Conservation (phyloP, 2,888 invertebrate genomes). For the Asteroscopus sphinx region DNA sequence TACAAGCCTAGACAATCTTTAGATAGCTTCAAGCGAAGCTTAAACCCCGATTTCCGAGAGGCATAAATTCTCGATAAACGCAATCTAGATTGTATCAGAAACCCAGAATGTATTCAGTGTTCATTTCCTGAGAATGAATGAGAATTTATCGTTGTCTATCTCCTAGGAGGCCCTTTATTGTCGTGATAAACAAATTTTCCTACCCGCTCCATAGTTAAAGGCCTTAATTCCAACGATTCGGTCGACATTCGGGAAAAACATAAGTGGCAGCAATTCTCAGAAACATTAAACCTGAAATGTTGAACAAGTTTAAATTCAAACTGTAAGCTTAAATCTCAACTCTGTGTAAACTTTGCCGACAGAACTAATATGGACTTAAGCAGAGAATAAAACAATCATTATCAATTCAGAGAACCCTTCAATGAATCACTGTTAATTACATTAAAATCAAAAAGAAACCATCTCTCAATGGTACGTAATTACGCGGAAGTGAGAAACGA, state of each 20-base stretch:
- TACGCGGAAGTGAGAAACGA: slow-evolving; percentile 43
- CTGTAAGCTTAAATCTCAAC: slow-evolving; percentile 13
- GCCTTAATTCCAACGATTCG: slow-evolving; percentile 13
- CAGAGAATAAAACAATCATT: slow-evolving; percentile 31
- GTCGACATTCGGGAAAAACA: slow-evolving; percentile 14
- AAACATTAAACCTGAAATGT: slow-evolving; percentile 6
- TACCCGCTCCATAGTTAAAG: slow-evolving; percentile 31
- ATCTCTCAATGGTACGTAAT: slow-evolving; percentile 48
- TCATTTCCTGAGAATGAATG: slow-evolving; percentile 47
- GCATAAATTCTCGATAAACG: slow-evolving; percentile 49
- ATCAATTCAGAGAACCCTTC: slow-evolving; percentile 28
- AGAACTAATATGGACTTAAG: slow-evolving; percentile 14
- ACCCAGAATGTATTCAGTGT: slow-evolving; percentile 46
- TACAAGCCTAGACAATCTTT: slow-evolving; percentile 35
- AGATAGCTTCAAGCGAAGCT: slow-evolving; percentile 36
- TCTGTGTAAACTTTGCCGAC: slow-evolving; percentile 14
- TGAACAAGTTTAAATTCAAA: slow-evolving; percentile 4
- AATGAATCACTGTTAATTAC: slow-evolving; percentile 52
- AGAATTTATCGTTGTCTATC: slow-evolving; percentile 21
- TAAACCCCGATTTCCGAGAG: slow-evolving; percentile 44
- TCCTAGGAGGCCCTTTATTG: slow-evolving; percentile 21
- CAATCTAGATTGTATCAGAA: slow-evolving; percentile 52
- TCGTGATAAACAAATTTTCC: slow-evolving; percentile 39
- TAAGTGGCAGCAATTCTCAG: slow-evolving; percentile 1
- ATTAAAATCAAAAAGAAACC: slow-evolving; percentile 54